Conservation (phyloP, 2,888 invertebrate genomes). For the Andrena hattorfiana region DNA sequence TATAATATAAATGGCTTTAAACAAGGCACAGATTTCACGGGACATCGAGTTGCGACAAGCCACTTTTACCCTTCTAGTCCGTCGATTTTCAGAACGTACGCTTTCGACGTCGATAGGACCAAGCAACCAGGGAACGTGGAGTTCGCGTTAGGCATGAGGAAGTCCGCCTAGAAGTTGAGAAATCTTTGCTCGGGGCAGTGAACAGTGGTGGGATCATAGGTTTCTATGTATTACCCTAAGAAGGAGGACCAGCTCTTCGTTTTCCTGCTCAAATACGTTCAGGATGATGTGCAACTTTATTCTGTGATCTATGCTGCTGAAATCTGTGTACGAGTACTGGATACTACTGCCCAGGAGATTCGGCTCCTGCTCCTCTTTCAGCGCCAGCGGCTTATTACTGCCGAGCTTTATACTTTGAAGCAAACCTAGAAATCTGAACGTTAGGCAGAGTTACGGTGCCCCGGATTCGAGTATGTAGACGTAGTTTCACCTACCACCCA, state of each 20-base stretch:
- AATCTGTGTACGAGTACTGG: conserved; percentile 87
- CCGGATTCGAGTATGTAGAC: not conserved
- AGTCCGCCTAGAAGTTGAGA: conserved; percentile 76
- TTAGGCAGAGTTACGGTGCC: not conserved
- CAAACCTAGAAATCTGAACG: conserved; percentile 81
- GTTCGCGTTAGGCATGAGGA: conserved; percentile 83
- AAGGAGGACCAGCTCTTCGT: conserved; percentile 86
- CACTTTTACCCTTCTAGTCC: conserved; percentile 83
- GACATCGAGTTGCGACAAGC: no score
- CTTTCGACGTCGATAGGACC: conserved; percentile 86
- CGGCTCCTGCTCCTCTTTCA: conserved; percentile 75
- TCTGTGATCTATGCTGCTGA: conserved; percentile 87
- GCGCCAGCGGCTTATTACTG: conserved; percentile 84
- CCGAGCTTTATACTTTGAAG: conserved; percentile 85
- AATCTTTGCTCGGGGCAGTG: not conserved
- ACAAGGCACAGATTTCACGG: not conserved
- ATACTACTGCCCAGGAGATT: conserved; percentile 80
- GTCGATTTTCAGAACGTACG: conserved; percentile 86
- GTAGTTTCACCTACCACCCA: conserved; percentile 84
- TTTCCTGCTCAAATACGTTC: conserved; percentile 86
- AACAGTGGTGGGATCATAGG: not conserved
- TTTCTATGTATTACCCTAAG: conserved; percentile 83
- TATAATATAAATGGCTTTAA: conserved; percentile 59
- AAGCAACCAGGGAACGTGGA: conserved; percentile 85
- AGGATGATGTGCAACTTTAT: conserved; percentile 87